phyloP scores from a whole-genome alignment of 2,113 vertebrate genomes.

The Brachypteracias leptosomus region DNA sequence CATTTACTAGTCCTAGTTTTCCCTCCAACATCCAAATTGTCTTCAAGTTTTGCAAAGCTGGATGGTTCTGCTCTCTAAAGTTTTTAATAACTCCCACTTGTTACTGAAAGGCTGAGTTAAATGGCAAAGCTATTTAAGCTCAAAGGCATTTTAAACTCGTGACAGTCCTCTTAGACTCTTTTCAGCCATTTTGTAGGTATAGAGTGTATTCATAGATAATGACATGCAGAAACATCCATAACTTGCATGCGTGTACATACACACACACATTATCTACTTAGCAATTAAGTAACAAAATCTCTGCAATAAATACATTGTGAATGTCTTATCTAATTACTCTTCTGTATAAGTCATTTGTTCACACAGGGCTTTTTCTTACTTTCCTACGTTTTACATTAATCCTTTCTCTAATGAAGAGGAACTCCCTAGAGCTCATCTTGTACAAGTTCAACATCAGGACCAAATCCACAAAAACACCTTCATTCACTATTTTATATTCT shows the following conservation, averaged over 20 bases:
- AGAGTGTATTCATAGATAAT: neutral
- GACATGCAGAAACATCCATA: neutral
- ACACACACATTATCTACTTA: neutral
- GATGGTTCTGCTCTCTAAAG: neutral
- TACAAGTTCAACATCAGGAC: neutral
- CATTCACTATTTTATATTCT: neutral
- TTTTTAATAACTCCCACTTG: conserved; percentile 23
- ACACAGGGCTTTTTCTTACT: neutral
- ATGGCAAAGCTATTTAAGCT: conserved; percentile 7
- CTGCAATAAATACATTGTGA: neutral
- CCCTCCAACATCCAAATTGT: neutral
- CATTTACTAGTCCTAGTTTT: neutral
- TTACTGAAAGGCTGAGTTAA: conserved; percentile 39
- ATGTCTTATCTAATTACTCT: neutral
- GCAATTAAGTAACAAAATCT: neutral
- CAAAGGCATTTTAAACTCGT: neutral
- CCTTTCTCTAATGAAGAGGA: neutral
- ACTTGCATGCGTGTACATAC: neutral
- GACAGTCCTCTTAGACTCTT: neutral
- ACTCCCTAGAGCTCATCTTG: neutral
- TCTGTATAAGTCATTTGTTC: neutral
- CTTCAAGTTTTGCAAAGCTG: neutral
- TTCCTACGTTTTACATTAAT: neutral
- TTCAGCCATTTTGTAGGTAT: neutral
- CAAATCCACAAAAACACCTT: neutral